Base-by-base conservation (phyloP, 2,797 vertebrate species). In the Malurus leucopterus region DNA sequence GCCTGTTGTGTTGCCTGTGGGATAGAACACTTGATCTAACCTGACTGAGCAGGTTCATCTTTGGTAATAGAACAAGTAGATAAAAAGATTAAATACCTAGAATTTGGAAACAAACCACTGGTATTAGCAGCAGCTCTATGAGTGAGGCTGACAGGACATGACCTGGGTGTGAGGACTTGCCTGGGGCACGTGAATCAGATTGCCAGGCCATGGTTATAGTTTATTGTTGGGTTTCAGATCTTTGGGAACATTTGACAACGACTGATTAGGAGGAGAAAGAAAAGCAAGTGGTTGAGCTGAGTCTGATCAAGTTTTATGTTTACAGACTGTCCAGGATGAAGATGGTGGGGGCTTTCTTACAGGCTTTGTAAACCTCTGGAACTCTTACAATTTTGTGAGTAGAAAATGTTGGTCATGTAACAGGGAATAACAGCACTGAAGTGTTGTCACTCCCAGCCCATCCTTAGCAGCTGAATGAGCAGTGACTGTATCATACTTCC, bases 381-480 rank as follows among this genome's bases (percentile, higher is more conserved):
- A 51, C 36, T 6, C 78, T 32, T 54, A 13, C 4, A 50, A 34
- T 83, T 63, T 58, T 14, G 1, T 30, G 29, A 84, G 36, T 16
- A 64, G 58, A 47, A 74, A 49, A 65, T 8, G 21, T 38, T 43
- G 43, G 29, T 51, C 26, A 47, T 0, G 0, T 57, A 46, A 34
- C 68, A 58, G 30, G 46, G 59, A 74, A n/a, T 0, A 1, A 36
- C 13, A 53, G 63, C 0, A 0, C 11, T 26, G 68, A 50, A 27
- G 32, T 54, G 59, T 49, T 54, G 50, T 27, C 30, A 16, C 27
- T 70, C 41, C 69, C 53, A 76, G 32, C 32, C 44, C 41, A 41
- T 8, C 36, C n/a, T 10, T 5, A 0, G 43, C 46, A 71, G 55
- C 55, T 63, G 63, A 58, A 44, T 0, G 0, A 80, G 53, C 13